Evolutionary conservation across 2,797 vertebrate genomes (phyloP).

Genomic region (Microcaecilia unicolor): DNA sequence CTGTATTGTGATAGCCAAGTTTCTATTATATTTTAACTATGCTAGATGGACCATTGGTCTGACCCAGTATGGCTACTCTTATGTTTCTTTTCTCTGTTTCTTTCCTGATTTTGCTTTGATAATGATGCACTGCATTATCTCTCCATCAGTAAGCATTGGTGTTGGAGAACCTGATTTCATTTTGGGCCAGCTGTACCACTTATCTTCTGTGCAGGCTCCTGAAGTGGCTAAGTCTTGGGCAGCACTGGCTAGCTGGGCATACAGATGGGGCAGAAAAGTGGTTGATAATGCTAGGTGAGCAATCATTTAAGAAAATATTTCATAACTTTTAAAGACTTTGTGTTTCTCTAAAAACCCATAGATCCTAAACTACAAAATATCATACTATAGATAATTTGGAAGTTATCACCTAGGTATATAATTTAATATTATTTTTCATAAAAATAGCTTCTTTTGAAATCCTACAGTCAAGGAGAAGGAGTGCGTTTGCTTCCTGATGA

Average conservation of each 20-base stretch:
- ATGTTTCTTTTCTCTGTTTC: neutral
- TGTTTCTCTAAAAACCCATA: no score
- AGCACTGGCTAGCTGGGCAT: conserved; percentile 92
- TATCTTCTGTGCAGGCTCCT: conserved; percentile 87
- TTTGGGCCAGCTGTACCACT: conserved; percentile 88
- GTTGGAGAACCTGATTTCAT: conserved; percentile 94
- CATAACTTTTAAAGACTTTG: neutral
- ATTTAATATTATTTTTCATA: no score
- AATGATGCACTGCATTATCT: neutral
- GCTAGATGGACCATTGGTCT: no score
- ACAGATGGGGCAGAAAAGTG: conserved; percentile 95
- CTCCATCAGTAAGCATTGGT: conserved; percentile 81
- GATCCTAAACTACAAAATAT: no score
- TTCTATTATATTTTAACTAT: no score
- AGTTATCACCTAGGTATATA: no score
- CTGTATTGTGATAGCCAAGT: neutral
- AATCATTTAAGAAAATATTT: neutral
- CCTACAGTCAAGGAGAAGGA: conserved; percentile 88
- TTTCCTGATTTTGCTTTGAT: neutral
- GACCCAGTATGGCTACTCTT: neutral
- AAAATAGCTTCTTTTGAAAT: conserved; percentile 27
- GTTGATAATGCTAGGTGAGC: conserved; percentile 94
- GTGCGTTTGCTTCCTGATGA: conserved; percentile 82
- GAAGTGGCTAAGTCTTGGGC: conserved; percentile 98
- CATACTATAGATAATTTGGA: no score